Evolutionary conservation across 2,113 vertebrate genomes (phyloP), one percentile per base, ranked within the genome.

Genomic region (Hiodon tergisus): DNA sequence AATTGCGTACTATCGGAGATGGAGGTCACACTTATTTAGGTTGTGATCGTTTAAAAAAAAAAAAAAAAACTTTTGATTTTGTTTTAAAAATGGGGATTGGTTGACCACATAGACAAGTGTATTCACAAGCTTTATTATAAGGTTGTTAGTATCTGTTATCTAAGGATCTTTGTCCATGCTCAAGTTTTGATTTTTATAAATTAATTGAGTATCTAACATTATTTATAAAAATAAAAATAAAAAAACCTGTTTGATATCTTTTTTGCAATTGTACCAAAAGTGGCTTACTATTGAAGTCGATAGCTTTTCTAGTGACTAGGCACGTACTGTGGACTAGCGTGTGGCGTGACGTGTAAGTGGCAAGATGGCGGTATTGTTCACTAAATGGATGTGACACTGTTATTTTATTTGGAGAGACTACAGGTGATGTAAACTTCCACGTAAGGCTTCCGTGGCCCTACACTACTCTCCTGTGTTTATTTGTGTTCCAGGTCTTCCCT

Each of bases 191-290:
- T 91, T 94, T 87, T 95, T 94, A 92, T 94, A 93, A 93, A 84
- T 86, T 80, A 84, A 88, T 92, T 95, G 94, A 93, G 89, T 92
- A 92, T 88, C 90, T 92, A 89, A 91, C 91, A 89, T 94, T 94
- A 93, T 95, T 95, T 97, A 91, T 95, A 96, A 95, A 95, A 89
- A 82, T 74, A 82, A 88, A 90, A 89, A 91, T 92, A 91, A 89
- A 84, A 78, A 79, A 83, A 83, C 81, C 88, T 91, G 91, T 93
- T 94, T 95, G 94, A 95, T 93, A 92, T 93, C 91, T 91, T 93
- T 93, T 94, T 95, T 96, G 94, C 95, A 95, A 93, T 91, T 94
- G 95, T 96, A 96, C 96, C 96, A 87, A 96, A 95, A 98, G 96
- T 98, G 96, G 96, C 96, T 97, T 97, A 98, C 90, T 94, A 94